phyloP scores from a whole-genome alignment of 1,140 invertebrate species.

The Muscidifurax raptorellus region DNA sequence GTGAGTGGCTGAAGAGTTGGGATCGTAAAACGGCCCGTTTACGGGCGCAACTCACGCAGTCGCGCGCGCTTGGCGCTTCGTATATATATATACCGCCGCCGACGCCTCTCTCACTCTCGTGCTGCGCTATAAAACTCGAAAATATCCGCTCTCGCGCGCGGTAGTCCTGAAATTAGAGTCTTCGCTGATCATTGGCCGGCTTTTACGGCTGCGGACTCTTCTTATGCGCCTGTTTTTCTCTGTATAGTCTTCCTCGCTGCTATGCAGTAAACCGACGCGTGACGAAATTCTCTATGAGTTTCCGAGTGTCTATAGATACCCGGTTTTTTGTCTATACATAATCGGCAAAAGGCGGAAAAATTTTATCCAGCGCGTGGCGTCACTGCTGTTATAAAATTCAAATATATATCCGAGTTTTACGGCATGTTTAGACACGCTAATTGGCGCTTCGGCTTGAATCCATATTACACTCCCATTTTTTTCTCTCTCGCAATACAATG shows the following conservation, averaged over 20 bases:
- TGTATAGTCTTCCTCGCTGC: not conserved
- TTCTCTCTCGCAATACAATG: not conserved
- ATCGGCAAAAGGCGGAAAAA: not conserved
- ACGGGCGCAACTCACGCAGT: constrained; percentile 59
- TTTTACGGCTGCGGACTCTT: constrained; percentile 30
- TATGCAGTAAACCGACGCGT: constrained; percentile 34
- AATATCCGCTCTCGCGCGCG: constrained; percentile 22
- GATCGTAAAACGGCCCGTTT: constrained; percentile 70
- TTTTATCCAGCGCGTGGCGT: not conserved
- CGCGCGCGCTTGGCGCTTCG: constrained; percentile 9
- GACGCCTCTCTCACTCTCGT: constrained; percentile 43
- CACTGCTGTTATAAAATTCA: constrained; percentile 30
- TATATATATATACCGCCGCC: constrained; percentile 15
- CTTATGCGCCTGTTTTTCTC: constrained; percentile 54
- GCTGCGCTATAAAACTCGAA: constrained; percentile 37
- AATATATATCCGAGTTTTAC: constrained; percentile 13
- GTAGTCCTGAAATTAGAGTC: constrained; percentile 44
- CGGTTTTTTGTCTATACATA: not conserved
- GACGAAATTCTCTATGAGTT: not conserved
- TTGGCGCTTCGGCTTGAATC: not conserved
- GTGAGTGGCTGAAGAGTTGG: constrained; percentile 60
- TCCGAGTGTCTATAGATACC: too few relatives aligned
- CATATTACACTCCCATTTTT: not conserved
- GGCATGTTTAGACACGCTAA: constrained; percentile 30
- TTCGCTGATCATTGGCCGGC: constrained; percentile 26